Evolutionary conservation across 2,797 vertebrate genomes (phyloP), one percentile per base, ranked within the genome.

Genomic region (Falco rusticolus): DNA sequence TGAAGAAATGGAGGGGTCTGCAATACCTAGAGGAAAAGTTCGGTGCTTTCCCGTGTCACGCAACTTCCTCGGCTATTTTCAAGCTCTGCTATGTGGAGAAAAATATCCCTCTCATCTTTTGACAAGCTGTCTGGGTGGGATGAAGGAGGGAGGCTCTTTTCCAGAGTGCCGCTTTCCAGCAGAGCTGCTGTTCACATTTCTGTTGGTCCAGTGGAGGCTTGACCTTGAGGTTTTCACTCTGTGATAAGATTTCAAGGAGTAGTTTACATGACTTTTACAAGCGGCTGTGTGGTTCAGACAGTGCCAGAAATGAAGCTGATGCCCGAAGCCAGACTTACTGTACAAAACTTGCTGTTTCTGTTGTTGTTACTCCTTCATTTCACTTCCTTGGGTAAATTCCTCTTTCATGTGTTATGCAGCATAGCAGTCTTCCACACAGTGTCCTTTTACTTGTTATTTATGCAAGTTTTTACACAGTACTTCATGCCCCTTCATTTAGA

Each of bases 201-300:
- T 60, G 60, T 66, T 4, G 5, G 39, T 92, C 89, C 89, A 66
- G 66, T 90, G 88, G 50, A 70, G 94, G 60, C 66, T 59, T 89
- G 88, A 93, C 92, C 90, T 93, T 92, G 81, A 63, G n/a, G 75
- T 91, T 93, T 90, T 64, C 29, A 26, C n/a, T 76, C 51, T 69
- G 11, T 89, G 90, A 53, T 87, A 92, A 87, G 59, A 89, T 96
- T 89, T 87, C 80, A 84, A 56, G 56, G 34, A 91, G 54, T 63
- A 79, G 59, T 82, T 96, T 79, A 79, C 39, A 33, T 31, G 48
- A 34, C 66, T 92, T 75, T 84, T 89, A 66, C 31, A 76, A 85
- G 83, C 6, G 22, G 12, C 61, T 87, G 5, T 75, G 21, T 65
- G 39, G 43, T 72, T 51, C n/a, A 71, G 56, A 25, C 8, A 15